Conservation (phyloP, 2,113 vertebrate genomes). For the Calyptomena viridis region DNA sequence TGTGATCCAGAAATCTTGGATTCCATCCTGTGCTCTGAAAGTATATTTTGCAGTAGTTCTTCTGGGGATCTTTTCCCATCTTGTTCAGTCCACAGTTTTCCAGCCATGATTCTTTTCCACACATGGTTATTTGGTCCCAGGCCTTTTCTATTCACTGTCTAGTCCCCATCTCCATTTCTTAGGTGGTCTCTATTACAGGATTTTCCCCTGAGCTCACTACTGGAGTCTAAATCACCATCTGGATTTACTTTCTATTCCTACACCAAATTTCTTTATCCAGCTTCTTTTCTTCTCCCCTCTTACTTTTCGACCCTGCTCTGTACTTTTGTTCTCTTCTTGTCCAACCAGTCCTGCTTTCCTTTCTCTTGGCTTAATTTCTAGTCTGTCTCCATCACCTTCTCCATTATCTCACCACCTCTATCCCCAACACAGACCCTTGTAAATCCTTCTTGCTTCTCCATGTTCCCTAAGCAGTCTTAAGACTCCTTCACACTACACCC, state of each 20-base stretch:
- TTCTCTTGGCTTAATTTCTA: neutral
- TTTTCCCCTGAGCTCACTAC: neutral
- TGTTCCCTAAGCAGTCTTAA: neutral
- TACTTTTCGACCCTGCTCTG: neutral
- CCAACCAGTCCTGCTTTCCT: neutral
- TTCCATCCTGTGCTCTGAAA: neutral
- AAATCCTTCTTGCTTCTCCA: neutral
- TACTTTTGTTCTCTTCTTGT: neutral
- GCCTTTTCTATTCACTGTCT: neutral
- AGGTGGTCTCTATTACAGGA: neutral
- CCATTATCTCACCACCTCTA: neutral
- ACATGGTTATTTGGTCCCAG: neutral
- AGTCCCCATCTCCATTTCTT: neutral
- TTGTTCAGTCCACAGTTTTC: neutral
- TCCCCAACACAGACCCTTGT: neutral
- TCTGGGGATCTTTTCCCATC: neutral
- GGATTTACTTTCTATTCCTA: neutral
- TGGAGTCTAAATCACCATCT: neutral
- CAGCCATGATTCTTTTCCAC: neutral
- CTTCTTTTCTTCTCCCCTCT: neutral
- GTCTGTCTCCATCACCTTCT: neutral
- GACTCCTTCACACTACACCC: neutral
- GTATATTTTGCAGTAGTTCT: neutral
- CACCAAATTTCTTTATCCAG: neutral
- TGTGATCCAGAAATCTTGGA: slow-evolving; percentile 25